Conservation (phyloP, 2,113 vertebrate species). For the Butastur rufipennis region DNA sequence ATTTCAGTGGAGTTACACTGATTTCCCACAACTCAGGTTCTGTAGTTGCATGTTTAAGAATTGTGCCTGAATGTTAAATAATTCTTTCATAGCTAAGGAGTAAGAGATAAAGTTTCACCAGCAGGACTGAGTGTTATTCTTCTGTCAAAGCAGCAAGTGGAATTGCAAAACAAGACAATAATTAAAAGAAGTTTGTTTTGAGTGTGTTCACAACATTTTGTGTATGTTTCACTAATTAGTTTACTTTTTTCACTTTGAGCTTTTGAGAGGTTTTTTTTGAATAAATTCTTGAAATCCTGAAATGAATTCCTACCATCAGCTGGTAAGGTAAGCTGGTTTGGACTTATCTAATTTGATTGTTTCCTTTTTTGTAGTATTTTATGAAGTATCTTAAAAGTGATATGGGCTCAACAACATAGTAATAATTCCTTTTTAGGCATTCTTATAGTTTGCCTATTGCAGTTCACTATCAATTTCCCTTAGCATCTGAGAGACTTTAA, state of each 20-base stretch:
- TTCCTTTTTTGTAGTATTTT: background rate
- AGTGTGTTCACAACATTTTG: background rate
- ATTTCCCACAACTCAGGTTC: background rate
- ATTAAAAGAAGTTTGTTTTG: background rate
- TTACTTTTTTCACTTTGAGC: background rate
- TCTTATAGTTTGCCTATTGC: background rate
- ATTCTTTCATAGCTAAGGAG: background rate
- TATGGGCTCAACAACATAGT: background rate
- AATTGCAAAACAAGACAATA: background rate
- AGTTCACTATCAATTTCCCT: background rate
- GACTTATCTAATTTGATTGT: background rate
- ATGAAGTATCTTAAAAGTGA: background rate
- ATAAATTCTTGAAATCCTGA: background rate
- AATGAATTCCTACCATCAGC: background rate
- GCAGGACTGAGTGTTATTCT: background rate
- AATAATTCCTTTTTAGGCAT: background rate
- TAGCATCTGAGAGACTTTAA: background rate
- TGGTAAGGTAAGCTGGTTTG: background rate
- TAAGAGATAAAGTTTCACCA: background rate
- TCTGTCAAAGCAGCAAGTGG: background rate
- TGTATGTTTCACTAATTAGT: background rate
- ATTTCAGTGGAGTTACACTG: background rate
- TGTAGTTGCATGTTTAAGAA: background rate
- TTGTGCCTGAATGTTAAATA: background rate
- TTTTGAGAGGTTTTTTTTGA: background rate